phyloP scores from a whole-genome alignment of 1,140 invertebrate genomes.

The Cyclargus thomasi region DNA sequence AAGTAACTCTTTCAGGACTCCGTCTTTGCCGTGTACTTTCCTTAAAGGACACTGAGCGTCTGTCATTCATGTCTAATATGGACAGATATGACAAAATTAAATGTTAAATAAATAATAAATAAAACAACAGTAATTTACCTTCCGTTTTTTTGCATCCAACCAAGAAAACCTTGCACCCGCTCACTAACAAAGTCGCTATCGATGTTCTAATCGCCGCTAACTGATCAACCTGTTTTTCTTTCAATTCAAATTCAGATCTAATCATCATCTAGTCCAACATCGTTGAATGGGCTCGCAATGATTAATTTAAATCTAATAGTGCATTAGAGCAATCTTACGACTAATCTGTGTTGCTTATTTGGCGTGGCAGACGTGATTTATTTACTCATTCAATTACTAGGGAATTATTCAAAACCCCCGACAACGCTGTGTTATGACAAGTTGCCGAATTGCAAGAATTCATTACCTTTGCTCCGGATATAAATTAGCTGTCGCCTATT shows the following conservation, averaged over 20 bases:
- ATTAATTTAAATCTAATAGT: background rate
- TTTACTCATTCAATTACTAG: background rate
- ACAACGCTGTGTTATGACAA: background rate
- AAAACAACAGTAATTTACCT: no score
- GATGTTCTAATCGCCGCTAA: background rate
- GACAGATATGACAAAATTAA: no score
- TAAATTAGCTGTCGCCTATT: no score
- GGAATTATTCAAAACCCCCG: background rate
- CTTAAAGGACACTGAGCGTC: no score
- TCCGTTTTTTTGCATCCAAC: no score
- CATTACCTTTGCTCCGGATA: background rate
- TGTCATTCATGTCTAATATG: no score
- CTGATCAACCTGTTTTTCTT: conserved; percentile 1
- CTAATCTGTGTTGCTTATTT: background rate
- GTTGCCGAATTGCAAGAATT: background rate
- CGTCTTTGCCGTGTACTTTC: no score
- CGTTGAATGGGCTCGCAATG: background rate
- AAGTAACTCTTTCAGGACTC: no score
- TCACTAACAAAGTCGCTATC: background rate
- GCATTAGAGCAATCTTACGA: background rate
- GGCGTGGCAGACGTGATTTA: background rate
- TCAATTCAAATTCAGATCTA: background rate
- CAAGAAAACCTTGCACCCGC: background rate
- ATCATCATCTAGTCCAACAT: background rate
- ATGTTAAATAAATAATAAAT: no score